Evolutionary conservation across 2,113 vertebrate species (phyloP).

Genomic region (Tricholaema leucomelas): DNA sequence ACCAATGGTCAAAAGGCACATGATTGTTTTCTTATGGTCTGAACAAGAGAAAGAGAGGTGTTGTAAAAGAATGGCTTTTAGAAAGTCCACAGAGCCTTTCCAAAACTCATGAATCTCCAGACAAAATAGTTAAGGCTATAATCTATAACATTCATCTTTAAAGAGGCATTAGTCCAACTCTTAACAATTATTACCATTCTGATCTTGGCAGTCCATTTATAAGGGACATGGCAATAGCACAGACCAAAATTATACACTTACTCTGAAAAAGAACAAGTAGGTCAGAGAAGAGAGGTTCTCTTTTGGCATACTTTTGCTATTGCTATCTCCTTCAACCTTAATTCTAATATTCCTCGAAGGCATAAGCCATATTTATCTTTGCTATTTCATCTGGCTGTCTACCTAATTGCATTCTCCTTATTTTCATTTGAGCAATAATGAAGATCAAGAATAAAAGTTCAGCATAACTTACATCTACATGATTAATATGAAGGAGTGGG

Average conservation of each 20-base stretch:
- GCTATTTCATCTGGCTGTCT: not conserved
- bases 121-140: not conserved
- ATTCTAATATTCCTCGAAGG: not conserved
- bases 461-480: too few species aligned
- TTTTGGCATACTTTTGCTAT: not conserved
- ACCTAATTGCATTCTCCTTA: not conserved
- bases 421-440: not conserved
- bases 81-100: not conserved
- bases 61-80: not conserved
- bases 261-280: not conserved
- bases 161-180: not conserved
- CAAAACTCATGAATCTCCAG: not conserved
- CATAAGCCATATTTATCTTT: not conserved
- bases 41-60: not conserved
- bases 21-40: conserved; percentile 17
- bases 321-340: not conserved
- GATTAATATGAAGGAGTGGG: too few species aligned
- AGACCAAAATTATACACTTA: not conserved
- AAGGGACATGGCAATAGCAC: not conserved
- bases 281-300: not conserved
- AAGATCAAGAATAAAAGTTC: not conserved
- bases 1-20: conserved; percentile 52
- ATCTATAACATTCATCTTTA: not conserved
- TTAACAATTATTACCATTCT: not conserved
- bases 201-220: not conserved